A percentile compares a stretch with the other conserved stretches of the same genome.
These are phyloP conservation scores for Tychaedon coryphoeus DNA, from an alignment of 2,113 vertebrate species.

Conservation along the genomic window DNA sequence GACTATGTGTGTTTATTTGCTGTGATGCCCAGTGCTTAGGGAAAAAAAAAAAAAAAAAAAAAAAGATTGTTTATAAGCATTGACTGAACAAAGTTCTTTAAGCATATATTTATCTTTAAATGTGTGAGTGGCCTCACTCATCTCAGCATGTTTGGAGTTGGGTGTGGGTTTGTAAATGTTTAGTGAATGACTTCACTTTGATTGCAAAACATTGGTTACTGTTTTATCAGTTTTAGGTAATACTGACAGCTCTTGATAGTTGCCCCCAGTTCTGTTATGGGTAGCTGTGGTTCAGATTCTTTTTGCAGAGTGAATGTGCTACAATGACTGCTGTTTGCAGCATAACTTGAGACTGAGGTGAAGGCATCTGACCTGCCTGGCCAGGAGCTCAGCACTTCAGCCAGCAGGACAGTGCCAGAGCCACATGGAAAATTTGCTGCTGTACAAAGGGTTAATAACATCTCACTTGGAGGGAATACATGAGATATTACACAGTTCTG, in stretches of 20 bases:
- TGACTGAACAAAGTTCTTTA: background rate
- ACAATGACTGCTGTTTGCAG: background rate
- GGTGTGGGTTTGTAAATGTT: background rate
- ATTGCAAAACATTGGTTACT: background rate
- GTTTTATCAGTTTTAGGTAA: background rate
- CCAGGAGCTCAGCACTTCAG: background rate
- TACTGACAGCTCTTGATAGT: background rate
- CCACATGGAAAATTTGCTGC: background rate
- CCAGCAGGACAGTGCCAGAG: background rate
- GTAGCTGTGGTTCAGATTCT: background rate
- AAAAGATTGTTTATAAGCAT: accelerated
- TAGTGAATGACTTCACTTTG: background rate
- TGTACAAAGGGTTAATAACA: accelerated
- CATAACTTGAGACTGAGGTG: background rate
- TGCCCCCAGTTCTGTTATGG: background rate
- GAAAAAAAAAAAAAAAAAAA: background rate
- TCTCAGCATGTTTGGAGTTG: background rate
- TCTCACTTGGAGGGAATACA: background rate
- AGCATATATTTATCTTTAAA: background rate
- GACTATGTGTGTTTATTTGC: background rate
- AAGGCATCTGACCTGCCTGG: background rate
- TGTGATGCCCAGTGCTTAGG: background rate
- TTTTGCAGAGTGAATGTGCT: background rate
- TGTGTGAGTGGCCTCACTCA: background rate
- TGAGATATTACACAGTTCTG: background rate